Base-by-base conservation (phyloP, 2,113 vertebrate species). In the Lagenorhynchus albirostris region DNA sequence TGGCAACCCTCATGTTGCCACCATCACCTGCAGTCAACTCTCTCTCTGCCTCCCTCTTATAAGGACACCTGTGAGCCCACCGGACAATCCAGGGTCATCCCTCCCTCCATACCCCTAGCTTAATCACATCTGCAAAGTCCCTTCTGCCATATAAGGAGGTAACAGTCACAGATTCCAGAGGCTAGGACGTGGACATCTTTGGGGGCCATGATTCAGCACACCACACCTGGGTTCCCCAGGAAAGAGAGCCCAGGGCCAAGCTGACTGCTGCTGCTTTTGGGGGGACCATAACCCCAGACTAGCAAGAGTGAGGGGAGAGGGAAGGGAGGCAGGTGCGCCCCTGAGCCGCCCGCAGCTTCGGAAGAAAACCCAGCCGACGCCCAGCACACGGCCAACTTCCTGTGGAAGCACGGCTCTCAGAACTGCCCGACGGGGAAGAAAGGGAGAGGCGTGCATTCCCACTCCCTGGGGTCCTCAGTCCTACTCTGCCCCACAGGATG, bases 401-500 rank as follows among this genome's bases (percentile, higher is more conserved):
- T 2, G 53, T 53, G 53, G 53, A 53, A 53, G 53, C 53, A 17
- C 5, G 5, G 41, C 41, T 31, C 73, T 31, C 41, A 74, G 73
- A 53, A 14, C 44, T 15, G 47, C 23, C 63, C 44, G 4, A 7
- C 1, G 0, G 81, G 58, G 26, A 60, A 38, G 26, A 1, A 7
- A 1, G 26, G 31, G 25, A 85, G 80, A 53, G 81, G 41, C 13
- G 31, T 9, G 31, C 9, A 15, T 5, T 36, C 68, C 4, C 17
- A 0, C 36, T 10, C 23, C 23, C 50, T 26, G 38, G 0, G 3
- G 68, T 38, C 58, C 26, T 63, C 14, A 14, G 25, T 50, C 68
- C 8, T 11, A 2, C 17, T 17, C 15, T 9, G 70, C 6, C 9
- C 20, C 8, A 11, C 4, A 44, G 18, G 31, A 23, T 12, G 6